A percentile compares a stretch with the other conserved stretches of the same genome.
Conservation (phyloP, 1,140 invertebrate genomes). For the Heterodera schachtii region DNA sequence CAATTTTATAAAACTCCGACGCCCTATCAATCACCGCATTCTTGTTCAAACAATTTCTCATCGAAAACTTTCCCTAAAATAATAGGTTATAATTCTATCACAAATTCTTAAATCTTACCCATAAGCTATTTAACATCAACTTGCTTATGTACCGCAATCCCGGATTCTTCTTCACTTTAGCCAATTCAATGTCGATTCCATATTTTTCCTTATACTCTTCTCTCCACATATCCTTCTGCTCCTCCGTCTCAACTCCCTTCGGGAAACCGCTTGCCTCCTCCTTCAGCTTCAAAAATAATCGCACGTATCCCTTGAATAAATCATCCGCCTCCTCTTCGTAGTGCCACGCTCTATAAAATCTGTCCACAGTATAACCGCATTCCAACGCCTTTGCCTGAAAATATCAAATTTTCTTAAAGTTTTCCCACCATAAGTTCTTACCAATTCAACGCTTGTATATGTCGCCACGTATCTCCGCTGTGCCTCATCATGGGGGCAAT, state of each 20-base stretch:
- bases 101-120: background rate
- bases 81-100: background rate
- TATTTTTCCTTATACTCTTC: background rate
- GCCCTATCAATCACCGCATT: background rate
- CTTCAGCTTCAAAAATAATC: background rate
- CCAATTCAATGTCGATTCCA: background rate
- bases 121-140: background rate
- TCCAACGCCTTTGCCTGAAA: background rate
- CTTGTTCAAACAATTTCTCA: slow-evolving; percentile 1
- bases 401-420: background rate
- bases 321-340: background rate
- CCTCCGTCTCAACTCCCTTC: background rate
- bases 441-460: background rate
- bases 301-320: background rate
- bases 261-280: slow-evolving; percentile 2
- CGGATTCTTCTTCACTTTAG: slow-evolving; percentile 3
- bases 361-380: background rate
- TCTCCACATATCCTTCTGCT: background rate
- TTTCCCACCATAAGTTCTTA: background rate
- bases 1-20: background rate
- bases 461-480: background rate
- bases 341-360: background rate
- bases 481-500: background rate
- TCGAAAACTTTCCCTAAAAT: background rate
- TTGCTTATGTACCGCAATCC: background rate